Conservation (phyloP, 2,888 invertebrate genomes). For the Suillia variegata region DNA sequence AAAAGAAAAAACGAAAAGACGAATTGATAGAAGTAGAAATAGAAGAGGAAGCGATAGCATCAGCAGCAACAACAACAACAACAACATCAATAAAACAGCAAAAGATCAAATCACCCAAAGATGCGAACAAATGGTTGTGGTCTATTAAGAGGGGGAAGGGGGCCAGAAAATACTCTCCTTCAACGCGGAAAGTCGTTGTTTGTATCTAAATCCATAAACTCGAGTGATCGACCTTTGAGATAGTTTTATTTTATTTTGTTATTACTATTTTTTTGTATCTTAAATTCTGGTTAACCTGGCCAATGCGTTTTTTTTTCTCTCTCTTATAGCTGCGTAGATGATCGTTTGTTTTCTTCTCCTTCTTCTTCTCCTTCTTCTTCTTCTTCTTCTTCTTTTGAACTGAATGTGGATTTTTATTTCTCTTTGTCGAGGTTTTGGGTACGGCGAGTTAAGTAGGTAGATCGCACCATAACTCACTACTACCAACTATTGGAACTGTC, state of each 20-base stretch:
- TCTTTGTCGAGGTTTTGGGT: constrained; percentile 20
- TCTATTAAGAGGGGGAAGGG: too few relatives aligned
- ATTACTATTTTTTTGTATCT: background rate
- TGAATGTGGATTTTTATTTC: constrained; percentile 5
- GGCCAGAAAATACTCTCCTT: too few relatives aligned
- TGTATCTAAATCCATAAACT: constrained; percentile 43
- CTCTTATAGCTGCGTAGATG: background rate
- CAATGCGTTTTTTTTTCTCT: background rate
- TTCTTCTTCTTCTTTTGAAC: too few relatives aligned
- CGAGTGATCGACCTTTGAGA: constrained; percentile 52
- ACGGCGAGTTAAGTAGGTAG: constrained; percentile 36
- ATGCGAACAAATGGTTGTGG: constrained; percentile 29
- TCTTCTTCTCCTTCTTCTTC: constrained; percentile 13
- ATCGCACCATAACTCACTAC: constrained; percentile 18
- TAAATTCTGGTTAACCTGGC: too few relatives aligned
- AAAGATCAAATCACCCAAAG: constrained; percentile 49
- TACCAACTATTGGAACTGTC: background rate
- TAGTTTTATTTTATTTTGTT: constrained; percentile 22
- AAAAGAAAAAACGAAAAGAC: too few relatives aligned
- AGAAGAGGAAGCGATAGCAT: background rate
- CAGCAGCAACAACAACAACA: background rate
- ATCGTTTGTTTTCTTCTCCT: constrained; percentile 31
- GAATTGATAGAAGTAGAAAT: background rate
- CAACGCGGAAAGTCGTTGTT: background rate
- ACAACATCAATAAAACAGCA: constrained; percentile 23